phyloP scores from a whole-genome alignment of 2,797 vertebrate genomes.

The Cottoperca gobio region DNA sequence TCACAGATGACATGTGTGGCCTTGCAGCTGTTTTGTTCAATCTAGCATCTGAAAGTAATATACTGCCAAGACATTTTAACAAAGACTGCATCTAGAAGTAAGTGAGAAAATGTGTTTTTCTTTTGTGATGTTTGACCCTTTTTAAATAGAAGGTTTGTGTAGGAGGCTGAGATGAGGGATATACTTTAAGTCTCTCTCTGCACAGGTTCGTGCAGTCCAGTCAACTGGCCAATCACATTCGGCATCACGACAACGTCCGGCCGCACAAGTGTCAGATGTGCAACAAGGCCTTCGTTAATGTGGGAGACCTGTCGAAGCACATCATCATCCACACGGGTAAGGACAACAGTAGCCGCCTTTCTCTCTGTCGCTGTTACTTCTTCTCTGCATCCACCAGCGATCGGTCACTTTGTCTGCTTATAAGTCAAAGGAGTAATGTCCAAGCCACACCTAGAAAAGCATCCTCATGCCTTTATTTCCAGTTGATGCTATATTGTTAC shows the following conservation, averaged over 20 bases:
- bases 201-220: conserved; percentile 97
- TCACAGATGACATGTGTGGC: background rate
- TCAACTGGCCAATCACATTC: conserved; percentile 98
- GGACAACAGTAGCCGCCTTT: background rate
- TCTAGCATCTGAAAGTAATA: background rate
- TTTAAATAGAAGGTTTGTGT: background rate
- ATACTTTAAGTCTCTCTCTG: conserved; percentile 2
- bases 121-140: background rate
- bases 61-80: background rate
- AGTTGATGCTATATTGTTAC: too few species aligned
- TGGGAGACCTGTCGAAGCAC: conserved; percentile 97
- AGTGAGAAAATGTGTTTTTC: background rate
- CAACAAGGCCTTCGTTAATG: conserved; percentile 97
- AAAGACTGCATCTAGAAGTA: background rate
- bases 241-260: conserved; percentile 98
- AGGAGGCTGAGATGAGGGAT: background rate
- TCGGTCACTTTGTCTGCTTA: too few species aligned
- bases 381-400: background rate
- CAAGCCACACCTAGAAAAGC: too few species aligned
- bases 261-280: conserved; percentile 97
- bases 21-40: background rate
- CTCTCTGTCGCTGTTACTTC: too few species aligned
- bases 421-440: too few species aligned
- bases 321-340: conserved; percentile 98
- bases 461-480: too few species aligned